Evolutionary conservation across 2,888 invertebrate species (phyloP), one percentile per base, ranked within the genome.

Genomic region (Pachycephus smyrnensis): DNA sequence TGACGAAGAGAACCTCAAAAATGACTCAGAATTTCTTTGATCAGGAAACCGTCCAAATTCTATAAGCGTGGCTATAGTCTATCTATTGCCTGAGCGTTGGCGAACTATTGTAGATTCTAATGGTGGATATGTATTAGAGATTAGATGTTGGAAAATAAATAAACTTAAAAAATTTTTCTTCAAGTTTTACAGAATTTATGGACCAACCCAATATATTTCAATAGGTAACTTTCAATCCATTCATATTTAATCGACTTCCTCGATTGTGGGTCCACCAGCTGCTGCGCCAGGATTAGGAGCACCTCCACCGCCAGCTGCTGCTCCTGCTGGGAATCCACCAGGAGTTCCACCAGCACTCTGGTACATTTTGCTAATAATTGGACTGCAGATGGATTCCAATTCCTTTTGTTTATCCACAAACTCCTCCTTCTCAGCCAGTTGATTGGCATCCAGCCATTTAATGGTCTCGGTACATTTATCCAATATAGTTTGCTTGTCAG

Each of bases 211-310:
- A n/a, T n/a, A n/a, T n/a, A n/a, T n/a, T n/a, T n/a, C 0, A 55
- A 55, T 55, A 55, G 23, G 23, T 55, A 55, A 55, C 55, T 55
- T 55, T 55, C 2, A 55, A 23, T 23, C 40, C 15, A 40, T 55
- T 36, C 23, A n/a, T 35, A 36, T 85, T 91, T 95, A 96, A 90
- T 97, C 97, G 91, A 97, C 97, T 94, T 97, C 97, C 93, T 97
- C 97, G 92, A 97, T 97, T 92, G 97, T 97, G 88, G 97, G 97
- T 88, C 97, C 97, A 82, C 94, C 94, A 77, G 94, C 94, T 35
- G 92, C 89, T 86, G 92, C 94, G 80, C 94, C 95, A 82, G 92
- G 90, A 40, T 93, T 93, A 32, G 93, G 93, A 73, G 94, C 94
- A 79, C 94, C 94, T 92, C 92, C 90, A 85, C 92, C 94, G 79